Conservation (phyloP, 2,888 invertebrate species). For the Oligia latruncula region DNA sequence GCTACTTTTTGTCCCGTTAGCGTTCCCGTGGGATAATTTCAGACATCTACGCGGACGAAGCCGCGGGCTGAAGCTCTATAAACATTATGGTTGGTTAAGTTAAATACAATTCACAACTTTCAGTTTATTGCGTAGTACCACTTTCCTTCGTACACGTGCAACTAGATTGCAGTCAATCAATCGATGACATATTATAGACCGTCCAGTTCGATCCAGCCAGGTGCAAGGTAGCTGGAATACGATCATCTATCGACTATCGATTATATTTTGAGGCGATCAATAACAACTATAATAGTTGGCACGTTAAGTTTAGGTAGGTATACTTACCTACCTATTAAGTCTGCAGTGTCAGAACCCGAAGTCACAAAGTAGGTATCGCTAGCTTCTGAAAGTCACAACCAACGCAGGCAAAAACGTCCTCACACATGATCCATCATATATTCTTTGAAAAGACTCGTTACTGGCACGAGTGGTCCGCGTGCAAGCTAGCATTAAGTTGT, state of each 20-base stretch:
- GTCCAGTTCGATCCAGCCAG: background rate
- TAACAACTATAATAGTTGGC: background rate
- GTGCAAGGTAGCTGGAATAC: background rate
- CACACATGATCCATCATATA: slow-evolving; percentile 35
- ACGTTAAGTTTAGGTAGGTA: background rate
- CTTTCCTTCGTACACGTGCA: no score
- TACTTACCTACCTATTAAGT: background rate
- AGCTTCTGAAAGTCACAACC: slow-evolving; percentile 20
- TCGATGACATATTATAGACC: background rate
- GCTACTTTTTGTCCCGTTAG: background rate
- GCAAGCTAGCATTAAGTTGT: slow-evolving; percentile 85
- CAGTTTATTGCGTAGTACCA: background rate
- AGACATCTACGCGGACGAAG: background rate
- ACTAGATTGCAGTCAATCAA: background rate
- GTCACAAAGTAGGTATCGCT: background rate
- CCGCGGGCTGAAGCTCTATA: background rate
- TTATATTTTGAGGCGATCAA: background rate
- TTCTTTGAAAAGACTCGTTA: slow-evolving; percentile 76
- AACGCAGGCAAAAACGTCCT: slow-evolving; percentile 38
- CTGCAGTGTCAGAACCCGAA: background rate
- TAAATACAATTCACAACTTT: background rate
- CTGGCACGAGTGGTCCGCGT: slow-evolving; percentile 76
- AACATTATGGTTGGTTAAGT: background rate
- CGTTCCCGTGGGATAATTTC: background rate
- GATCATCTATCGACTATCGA: background rate